Base-by-base conservation (phyloP, 2,113 vertebrate species). In the Steatornis caripensis region DNA sequence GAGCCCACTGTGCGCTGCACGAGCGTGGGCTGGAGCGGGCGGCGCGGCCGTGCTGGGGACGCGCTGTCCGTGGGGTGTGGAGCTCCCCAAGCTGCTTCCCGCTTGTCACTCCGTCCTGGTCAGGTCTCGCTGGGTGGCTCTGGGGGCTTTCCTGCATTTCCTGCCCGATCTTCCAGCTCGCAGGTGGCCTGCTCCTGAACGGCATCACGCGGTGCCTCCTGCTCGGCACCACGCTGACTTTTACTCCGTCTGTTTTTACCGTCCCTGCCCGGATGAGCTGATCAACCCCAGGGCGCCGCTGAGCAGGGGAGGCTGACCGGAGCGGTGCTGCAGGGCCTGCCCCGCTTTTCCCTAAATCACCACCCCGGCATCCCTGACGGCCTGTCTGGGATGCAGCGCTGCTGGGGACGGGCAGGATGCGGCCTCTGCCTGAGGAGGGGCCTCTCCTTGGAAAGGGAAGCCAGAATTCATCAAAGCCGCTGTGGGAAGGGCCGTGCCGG, bases 401-500 rank as follows among this genome's bases (percentile, higher is more conserved):
- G 60, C 45, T 3, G 5, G 37, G 76, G 51, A 10, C 0, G 1
- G 49, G 64, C 48, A 53, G 81, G 58, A n/a, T 18, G 24, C 0
- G 5, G 13, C 23, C 24, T 30, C 34, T 23, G 15, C 70, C n/a
- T 36, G 14, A 45, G 11, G 11, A 71, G 12, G 61, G 49, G 16
- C 7, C 29, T 84, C 62, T 78, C 13, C 36, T 15, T 3, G 16
- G 45, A 24, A 16, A 77, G 26, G 36, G 43, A 48, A 86, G 21
- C 9, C 15, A 11, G 68, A 57, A 57, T 51, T 61, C n/a, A 5
- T 0, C 12, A 13, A 22, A 39, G 70, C 57, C 1, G 5, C 32
- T 1, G 1, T 0, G 1, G 64, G 58, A 89, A 54, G 46, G 36
- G 74, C 21, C 0, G 0, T 2, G 0, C 29, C 45, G 34, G 51